Evolutionary conservation across 2,113 vertebrate species (phyloP), one percentile per base, ranked within the genome.

Genomic region (Pseudopipra pipra): DNA sequence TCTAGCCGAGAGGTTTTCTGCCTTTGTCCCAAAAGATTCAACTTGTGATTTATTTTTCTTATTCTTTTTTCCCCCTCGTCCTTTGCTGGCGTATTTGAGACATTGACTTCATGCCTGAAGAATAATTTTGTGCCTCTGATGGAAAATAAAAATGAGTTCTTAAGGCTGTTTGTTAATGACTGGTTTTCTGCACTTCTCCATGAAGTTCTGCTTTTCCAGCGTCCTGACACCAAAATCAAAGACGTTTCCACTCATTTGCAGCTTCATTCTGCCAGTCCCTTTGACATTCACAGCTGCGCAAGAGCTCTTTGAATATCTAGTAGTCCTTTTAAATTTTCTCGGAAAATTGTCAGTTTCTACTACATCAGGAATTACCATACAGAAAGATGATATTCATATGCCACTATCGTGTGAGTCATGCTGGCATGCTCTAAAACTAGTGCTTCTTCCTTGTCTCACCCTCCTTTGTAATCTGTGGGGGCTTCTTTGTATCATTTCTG

Each of bases 11-110:
- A 67, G 39, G 65, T 96, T 96, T 96, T 95, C 95, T 97, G 96
- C 93, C 95, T 97, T 97, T 96, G 93, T 95, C 93, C 93, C 87
- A 94, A 79, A 90, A 75, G 68, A 90, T 88, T 90, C 66, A 33
- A 52, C 72, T 59, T 86, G 46, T 90, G 80, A 33, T 87, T 72
- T 92, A 28, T 35, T 56, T 77, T 52, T 39, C 20, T 46, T 43
- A 80, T 58, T 43, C 12, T 47, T 73, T 61, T 63, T 52, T 12
- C 9, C 33, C 61, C 65, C 12, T 85, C 83, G 41, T 72, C 51
- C 43, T 91, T 93, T 85, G 87, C 94, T 97, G 94, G 87, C 55
- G 74, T 77, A 6, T 95, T 96, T 92, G 95, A 90, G 87, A 47
- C 80, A 80, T 6, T 90, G 83, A 52, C 65, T 55, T 88, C 35